phyloP scores from a whole-genome alignment of 2,888 invertebrate genomes.

The Tipula unca region DNA sequence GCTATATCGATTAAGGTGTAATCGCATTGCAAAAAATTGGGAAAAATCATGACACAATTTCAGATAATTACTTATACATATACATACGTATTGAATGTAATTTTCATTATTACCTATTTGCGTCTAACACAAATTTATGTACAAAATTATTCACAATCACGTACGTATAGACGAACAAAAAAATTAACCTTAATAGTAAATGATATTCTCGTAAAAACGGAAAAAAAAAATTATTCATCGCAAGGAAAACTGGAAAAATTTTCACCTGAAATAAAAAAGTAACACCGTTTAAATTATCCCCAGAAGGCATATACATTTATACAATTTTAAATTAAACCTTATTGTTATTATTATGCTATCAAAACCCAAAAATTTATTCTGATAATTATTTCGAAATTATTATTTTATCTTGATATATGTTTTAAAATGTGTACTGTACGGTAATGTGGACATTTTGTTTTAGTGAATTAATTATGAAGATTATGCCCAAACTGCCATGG shows the following conservation, averaged over 20 bases:
- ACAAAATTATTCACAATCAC: neutral
- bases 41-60: neutral
- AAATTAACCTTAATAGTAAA: neutral
- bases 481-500: no score
- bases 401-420: no score
- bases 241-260: neutral
- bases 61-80: neutral
- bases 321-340: neutral
- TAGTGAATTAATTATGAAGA: no score
- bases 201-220: neutral
- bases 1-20: neutral
- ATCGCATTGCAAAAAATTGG: neutral
- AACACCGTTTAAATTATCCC: neutral
- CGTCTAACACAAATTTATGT: neutral
- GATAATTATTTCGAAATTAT: neutral
- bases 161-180: neutral
- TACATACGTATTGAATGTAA: neutral
- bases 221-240: neutral
- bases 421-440: no score
- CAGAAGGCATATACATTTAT: neutral
- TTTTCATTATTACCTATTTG: neutral
- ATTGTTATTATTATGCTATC: neutral
- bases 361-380: neutral
- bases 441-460: no score
- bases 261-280: neutral